Percentiles rank a stretch among this genome's conserved stretches.
Evolutionary conservation across 2,797 vertebrate genomes (phyloP).

Genomic region (Melanotaenia maccullochi): DNA sequence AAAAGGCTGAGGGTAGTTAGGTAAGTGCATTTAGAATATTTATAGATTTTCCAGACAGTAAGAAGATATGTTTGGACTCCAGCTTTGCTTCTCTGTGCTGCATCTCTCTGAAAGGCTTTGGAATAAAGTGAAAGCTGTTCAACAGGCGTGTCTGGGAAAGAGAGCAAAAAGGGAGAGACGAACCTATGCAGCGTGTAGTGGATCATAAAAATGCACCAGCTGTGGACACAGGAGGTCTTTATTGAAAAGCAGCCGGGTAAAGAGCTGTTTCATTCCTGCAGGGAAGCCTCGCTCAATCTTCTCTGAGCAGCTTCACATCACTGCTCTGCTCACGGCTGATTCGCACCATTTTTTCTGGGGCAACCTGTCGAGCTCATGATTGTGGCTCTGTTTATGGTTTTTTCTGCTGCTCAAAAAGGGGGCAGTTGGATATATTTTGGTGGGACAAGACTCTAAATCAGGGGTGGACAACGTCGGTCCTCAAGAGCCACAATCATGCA

Average conservation of each 20-base stretch:
- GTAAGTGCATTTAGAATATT: not conserved
- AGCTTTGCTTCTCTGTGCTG: conserved; percentile 4
- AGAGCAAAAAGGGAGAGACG: conserved; percentile 10
- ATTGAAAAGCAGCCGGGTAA: conserved; percentile 17
- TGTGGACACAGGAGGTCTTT: conserved; percentile 32
- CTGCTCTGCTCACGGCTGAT: conserved; percentile 13
- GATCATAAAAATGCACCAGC: conserved; percentile 26
- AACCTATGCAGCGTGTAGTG: conserved; percentile 10
- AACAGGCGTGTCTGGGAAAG: not conserved
- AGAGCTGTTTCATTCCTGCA: conserved; percentile 36
- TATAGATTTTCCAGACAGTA: conserved; percentile 4
- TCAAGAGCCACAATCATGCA: no score
- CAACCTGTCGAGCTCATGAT: conserved; percentile 15
- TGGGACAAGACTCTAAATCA: conserved; percentile 1
- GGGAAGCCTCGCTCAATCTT: conserved; percentile 10
- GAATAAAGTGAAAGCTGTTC: not conserved
- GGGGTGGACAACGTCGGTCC: no score
- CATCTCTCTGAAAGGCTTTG: not conserved
- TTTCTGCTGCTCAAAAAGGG: not conserved
- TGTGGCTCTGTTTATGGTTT: not conserved
- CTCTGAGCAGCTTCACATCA: conserved; percentile 17
- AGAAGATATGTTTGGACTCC: conserved; percentile 7
- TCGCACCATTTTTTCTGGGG: conserved; percentile 8
- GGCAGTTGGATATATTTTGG: not conserved
- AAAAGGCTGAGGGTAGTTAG: not conserved